Conservation (phyloP, 2,888 invertebrate genomes). For the Drosophila kuntzei region DNA sequence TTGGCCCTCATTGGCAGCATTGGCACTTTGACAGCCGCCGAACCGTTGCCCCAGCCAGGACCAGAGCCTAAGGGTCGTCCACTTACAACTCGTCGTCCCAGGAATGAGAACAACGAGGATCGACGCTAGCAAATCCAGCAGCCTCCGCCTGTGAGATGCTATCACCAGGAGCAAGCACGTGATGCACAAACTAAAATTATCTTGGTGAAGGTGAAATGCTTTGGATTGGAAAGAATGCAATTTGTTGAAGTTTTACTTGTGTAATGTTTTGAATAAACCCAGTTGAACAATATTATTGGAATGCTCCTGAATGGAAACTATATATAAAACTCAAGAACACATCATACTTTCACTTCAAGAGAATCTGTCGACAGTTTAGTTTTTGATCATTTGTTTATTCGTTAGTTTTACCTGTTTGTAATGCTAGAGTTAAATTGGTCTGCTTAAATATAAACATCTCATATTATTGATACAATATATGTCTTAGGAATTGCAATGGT, state of each 20-base stretch:
- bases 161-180: conserved; percentile 32
- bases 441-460: conserved; percentile 70
- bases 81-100: conserved; percentile 79
- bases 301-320: neutral
- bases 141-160: conserved; percentile 40
- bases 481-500: conserved; percentile 28
- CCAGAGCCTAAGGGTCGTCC: conserved; percentile 83
- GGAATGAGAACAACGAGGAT: conserved; percentile 67
- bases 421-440: conserved; percentile 78
- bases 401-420: conserved; percentile 54
- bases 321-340: neutral
- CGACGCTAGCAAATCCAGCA: conserved; percentile 71
- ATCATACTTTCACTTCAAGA: neutral
- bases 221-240: conserved; percentile 71
- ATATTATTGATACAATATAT: conserved; percentile 62
- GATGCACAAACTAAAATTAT: conserved; percentile 47
- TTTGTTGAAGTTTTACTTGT: conserved; percentile 79
- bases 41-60: conserved; percentile 68
- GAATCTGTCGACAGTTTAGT: conserved; percentile 24
- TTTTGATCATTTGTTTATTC: conserved; percentile 69
- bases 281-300: neutral
- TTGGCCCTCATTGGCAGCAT: conserved; percentile 79
- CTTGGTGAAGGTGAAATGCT: conserved; percentile 75
- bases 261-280: conserved; percentile 29
- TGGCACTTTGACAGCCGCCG: conserved; percentile 72